A percentile compares a stretch with the other conserved stretches of the same genome.
phyloP scores from a whole-genome alignment of 2,797 vertebrate genomes.

The Helostoma temminkii region DNA sequence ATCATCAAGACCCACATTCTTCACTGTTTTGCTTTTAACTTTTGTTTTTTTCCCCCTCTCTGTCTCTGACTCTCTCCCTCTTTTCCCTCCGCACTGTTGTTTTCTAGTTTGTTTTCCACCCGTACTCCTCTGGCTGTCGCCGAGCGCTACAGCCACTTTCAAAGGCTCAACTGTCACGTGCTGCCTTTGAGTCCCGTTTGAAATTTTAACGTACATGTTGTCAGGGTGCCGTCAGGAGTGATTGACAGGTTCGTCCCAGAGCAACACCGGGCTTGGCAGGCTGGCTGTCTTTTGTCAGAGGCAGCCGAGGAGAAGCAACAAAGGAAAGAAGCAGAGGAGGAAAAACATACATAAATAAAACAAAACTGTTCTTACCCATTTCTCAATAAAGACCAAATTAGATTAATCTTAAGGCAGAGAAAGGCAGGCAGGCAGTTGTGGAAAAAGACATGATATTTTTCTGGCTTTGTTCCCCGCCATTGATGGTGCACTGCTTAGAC shows the following conservation, averaged over 20 bases:
- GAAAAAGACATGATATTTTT: conserved; percentile 80
- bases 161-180: conserved; percentile 87
- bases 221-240: conserved; percentile 88
- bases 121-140: conserved; percentile 86
- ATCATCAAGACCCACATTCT: conserved; percentile 85
- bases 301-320: conserved; percentile 85
- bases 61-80: conserved; percentile 62
- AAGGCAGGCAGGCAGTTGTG: conserved; percentile 66
- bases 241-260: conserved; percentile 90
- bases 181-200: conserved; percentile 88
- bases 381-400: conserved; percentile 88
- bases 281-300: conserved; percentile 89
- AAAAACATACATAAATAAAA: conserved; percentile 88
- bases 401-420: conserved; percentile 81
- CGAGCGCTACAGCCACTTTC: conserved; percentile 88
- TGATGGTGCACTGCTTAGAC: conserved; percentile 70
- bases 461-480: conserved; percentile 73
- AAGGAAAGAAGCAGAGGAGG: conserved; percentile 83
- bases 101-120: conserved; percentile 88
- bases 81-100: conserved; percentile 81
- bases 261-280: conserved; percentile 87
- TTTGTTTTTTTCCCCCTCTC: conserved; percentile 67
- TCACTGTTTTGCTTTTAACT: conserved; percentile 83
- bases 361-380: conserved; percentile 86
- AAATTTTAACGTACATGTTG: conserved; percentile 91